phyloP scores from a whole-genome alignment of 2,113 vertebrate species.

The Condylura cristata region DNA sequence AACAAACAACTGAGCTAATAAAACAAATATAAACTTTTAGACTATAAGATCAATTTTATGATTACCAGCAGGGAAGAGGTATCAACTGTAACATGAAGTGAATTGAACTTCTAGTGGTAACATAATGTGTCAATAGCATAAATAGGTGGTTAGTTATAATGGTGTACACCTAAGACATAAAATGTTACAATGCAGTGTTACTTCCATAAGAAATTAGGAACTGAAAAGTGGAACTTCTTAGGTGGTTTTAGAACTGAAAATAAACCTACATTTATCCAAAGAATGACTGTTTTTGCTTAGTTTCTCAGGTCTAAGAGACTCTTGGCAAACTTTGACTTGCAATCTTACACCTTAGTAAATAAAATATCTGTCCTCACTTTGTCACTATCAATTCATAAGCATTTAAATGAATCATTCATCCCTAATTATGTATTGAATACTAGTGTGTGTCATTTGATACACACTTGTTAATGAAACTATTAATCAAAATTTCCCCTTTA shows the following conservation, averaged over 20 bases:
- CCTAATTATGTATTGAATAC: background rate
- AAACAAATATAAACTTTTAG: too few species aligned
- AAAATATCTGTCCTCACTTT: background rate
- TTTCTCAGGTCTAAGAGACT: background rate
- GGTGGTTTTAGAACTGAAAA: background rate
- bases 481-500: background rate
- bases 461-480: background rate
- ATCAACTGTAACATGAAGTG: too few species aligned
- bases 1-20: too few species aligned
- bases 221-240: background rate
- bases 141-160: too few species aligned
- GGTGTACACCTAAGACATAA: too few species aligned
- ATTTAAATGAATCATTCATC: conserved; percentile 11
- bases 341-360: background rate
- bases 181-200: too few species aligned
- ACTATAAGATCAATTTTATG: too few species aligned
- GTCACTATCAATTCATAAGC: background rate
- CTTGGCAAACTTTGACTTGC: background rate
- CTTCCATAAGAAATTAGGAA: too few species aligned
- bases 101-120: too few species aligned
- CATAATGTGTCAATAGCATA: too few species aligned
- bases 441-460: background rate
- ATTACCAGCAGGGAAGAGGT: too few species aligned
- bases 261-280: background rate
- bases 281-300: background rate